A percentile compares a stretch with the other conserved stretches of the same genome.
phyloP scores from a whole-genome alignment of 2,113 vertebrate genomes.

The Argyrosomus japonicus region DNA sequence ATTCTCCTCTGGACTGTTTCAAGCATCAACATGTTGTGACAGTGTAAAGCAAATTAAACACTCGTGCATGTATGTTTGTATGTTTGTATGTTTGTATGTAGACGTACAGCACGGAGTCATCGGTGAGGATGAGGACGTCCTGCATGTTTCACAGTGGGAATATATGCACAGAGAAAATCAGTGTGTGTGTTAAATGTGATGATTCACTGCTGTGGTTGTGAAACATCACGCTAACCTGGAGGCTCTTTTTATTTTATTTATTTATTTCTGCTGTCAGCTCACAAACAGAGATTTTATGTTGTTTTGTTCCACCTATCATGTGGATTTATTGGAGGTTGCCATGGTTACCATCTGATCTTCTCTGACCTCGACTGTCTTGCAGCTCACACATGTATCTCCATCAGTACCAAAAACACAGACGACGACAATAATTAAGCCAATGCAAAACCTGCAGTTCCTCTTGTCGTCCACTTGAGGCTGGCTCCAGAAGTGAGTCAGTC shows the following conservation, averaged over 20 bases:
- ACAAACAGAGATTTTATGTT: constrained; percentile 10
- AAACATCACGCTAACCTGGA: constrained; percentile 61
- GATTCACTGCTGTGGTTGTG: constrained; percentile 60
- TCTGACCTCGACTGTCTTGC: constrained; percentile 28
- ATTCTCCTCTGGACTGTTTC: constrained; percentile 47
- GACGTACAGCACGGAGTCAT: constrained; percentile 2
- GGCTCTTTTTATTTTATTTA: neutral
- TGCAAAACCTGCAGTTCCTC: no score
- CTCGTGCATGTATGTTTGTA: constrained; percentile 1
- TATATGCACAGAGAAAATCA: constrained; percentile 16
- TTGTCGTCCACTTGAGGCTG: no score
- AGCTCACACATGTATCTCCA: neutral
- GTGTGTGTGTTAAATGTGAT: constrained; percentile 33
- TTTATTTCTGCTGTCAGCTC: constrained; percentile 16
- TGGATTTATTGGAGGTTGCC: constrained; percentile 19
- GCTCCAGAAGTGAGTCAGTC: no score
- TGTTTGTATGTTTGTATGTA: neutral
- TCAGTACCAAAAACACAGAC: no score
- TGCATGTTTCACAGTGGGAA: constrained; percentile 7
- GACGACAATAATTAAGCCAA: no score
- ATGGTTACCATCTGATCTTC: neutral
- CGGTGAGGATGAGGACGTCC: neutral
- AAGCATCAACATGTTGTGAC: constrained; percentile 47
- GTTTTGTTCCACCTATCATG: neutral
- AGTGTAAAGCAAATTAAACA: constrained; percentile 66